Percentiles rank a stretch among this genome's conserved stretches.
Evolutionary conservation across 2,888 invertebrate species (phyloP).

Genomic region (Cyaniris semiargus): DNA sequence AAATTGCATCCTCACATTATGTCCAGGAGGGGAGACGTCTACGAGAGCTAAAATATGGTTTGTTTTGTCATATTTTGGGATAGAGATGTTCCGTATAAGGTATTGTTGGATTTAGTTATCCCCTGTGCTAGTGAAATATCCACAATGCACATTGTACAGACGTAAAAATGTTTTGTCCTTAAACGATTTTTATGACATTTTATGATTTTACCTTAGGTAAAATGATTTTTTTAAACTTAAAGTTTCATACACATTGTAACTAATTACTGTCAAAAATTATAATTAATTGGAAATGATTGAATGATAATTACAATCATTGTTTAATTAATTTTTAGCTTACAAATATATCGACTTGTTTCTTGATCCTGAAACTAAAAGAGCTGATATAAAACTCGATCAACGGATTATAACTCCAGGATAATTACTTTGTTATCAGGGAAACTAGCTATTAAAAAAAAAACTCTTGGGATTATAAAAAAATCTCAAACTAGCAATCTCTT

Average conservation of each 20-base stretch:
- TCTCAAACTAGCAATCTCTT: conserved; percentile 58
- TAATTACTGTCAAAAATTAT: too few relatives aligned
- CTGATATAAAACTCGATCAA: background rate
- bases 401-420: conserved; percentile 25
- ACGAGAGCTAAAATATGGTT: conserved; percentile 39
- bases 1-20: conserved; percentile 77
- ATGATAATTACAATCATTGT: too few relatives aligned
- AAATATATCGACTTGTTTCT: too few relatives aligned
- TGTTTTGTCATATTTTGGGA: conserved; percentile 19
- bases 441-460: conserved; percentile 42
- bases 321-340: too few relatives aligned
- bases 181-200: too few relatives aligned
- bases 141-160: background rate
- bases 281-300: too few relatives aligned
- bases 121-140: background rate
- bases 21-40: conserved; percentile 55
- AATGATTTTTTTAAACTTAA: too few relatives aligned
- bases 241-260: too few relatives aligned
- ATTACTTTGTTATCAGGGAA: conserved; percentile 33
- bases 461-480: conserved; percentile 44
- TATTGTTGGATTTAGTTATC: background rate
- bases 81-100: background rate
- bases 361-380: background rate
- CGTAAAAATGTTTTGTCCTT: too few relatives aligned
- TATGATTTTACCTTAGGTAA: too few relatives aligned